A percentile compares a stretch with the other conserved stretches of the same genome.
Evolutionary conservation across 2,888 invertebrate species (phyloP).

Genomic region (Caenorhabditis sp.): DNA sequence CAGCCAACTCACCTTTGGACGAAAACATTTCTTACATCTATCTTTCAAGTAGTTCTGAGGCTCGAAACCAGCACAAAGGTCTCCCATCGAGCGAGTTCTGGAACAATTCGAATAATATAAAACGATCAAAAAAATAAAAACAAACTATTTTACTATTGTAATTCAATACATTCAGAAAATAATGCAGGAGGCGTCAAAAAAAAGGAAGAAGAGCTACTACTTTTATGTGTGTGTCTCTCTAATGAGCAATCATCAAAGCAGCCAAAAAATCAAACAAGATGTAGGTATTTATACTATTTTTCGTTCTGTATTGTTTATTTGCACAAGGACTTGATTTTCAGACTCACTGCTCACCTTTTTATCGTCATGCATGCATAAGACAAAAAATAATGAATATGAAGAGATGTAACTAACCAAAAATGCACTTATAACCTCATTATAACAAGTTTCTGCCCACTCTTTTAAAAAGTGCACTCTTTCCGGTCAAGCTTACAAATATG

Average conservation of each 20-base stretch:
- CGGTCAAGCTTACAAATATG: background rate
- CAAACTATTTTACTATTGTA: background rate
- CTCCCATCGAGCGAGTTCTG: conserved; percentile 48
- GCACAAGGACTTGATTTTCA: background rate
- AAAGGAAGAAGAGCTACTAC: too few species aligned
- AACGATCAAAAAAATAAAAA: background rate
- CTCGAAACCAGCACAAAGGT: conserved; percentile 71
- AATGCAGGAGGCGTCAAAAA: too few species aligned
- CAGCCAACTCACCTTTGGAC: conserved; percentile 42
- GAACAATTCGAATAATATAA: conserved; percentile 1
- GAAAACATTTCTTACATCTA: conserved; percentile 72
- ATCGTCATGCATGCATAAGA: background rate
- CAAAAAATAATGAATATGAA: background rate
- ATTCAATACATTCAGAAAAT: background rate
- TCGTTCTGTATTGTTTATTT: background rate
- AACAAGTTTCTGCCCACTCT: background rate
- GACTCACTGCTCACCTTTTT: background rate
- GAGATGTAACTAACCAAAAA: too few species aligned
- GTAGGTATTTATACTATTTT: background rate
- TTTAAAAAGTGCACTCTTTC: background rate
- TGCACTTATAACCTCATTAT: background rate
- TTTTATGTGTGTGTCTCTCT: background rate
- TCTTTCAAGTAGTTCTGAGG: conserved; percentile 72
- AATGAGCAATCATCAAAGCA: background rate
- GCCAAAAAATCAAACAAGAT: background rate